phyloP scores from a whole-genome alignment of 2,113 vertebrate genomes.

The Brachyhypopomus occidentalis region DNA sequence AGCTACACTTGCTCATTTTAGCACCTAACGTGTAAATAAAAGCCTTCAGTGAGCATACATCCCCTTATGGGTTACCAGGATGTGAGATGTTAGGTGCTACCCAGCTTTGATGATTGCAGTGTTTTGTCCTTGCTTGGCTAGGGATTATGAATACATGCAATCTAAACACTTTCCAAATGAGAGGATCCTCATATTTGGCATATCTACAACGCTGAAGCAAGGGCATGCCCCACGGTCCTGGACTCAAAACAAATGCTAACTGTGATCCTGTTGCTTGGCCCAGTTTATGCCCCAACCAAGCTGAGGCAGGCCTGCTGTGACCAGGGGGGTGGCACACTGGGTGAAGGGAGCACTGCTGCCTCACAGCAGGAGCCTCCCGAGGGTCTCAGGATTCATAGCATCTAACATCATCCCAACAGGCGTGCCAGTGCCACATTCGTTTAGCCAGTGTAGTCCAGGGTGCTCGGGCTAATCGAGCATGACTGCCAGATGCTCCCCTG shows the following conservation, averaged over 20 bases:
- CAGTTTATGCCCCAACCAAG: constrained; percentile 48
- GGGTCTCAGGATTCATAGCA: constrained; percentile 68
- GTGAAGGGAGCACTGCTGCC: constrained; percentile 51
- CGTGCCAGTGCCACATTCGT: constrained; percentile 68
- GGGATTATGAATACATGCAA: neutral
- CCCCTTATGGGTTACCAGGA: constrained; percentile 51
- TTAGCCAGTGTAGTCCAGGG: constrained; percentile 64
- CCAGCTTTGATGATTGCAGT: constrained; percentile 42
- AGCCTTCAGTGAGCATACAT: constrained; percentile 57
- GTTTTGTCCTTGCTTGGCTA: neutral
- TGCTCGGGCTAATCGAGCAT: constrained; percentile 70
- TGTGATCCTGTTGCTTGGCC: constrained; percentile 48
- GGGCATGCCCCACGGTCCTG: neutral
- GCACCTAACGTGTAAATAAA: constrained; percentile 67
- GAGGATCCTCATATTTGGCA: too few relatives aligned
- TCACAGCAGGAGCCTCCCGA: constrained; percentile 59
- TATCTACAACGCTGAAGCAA: neutral
- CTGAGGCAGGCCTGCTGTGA: constrained; percentile 41
- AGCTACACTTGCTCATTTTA: constrained; percentile 63
- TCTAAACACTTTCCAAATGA: neutral
- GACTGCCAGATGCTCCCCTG: constrained; percentile 70
- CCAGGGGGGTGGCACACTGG: neutral
- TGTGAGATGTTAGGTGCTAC: constrained; percentile 13
- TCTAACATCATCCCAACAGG: constrained; percentile 64
- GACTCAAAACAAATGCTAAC: neutral